Evolutionary conservation across 2,113 vertebrate genomes (phyloP), one percentile per base, ranked within the genome.

Genomic region (Capreolus pygargus): DNA sequence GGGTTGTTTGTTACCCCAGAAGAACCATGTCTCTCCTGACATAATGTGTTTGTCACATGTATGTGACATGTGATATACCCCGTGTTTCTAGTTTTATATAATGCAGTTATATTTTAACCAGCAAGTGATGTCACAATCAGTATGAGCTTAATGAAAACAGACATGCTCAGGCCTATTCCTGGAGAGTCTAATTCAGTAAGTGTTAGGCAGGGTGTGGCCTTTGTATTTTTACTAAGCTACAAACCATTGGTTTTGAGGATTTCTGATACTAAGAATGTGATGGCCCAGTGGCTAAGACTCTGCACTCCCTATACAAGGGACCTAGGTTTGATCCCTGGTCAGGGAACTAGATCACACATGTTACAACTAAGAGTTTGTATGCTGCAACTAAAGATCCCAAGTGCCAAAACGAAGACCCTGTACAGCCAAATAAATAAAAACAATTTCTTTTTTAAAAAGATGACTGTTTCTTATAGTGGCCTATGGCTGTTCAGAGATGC

Each of bases 81-180:
- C 76, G 4, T 36, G 15, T 27, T 90, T 93, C 70, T 95, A 70
- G 43, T n/a, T 90, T 87, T 30, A 60, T 93, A 60, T 16, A 54
- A 76, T 54, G 14, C 7, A 13, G 25, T 70, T 60, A 58, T 84
- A 94, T 52, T 94, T 83, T 52, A 87, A 82, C 7, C 47, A 78
- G 81, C 3, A 83, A 52, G 54, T 86, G 12, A 21, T 70, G 6
- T 91, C 74, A 76, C 17, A 52, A 25, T 45, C 47, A 28, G 17
- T 47, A 87, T 79, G 43, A n/a, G 17, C 8, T 96, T 90, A 94
- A 84, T 64, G 86, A 93, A 95, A 93, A 86, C 28, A 58, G 16
- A 50, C 5, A 39, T 13, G 3, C n/a, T 82, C 10, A 7, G 33
- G 11, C 67, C n/a, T 94, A 45, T 45, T 90, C 33, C 47, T 57